Base-by-base conservation (phyloP, 1,140 invertebrate genomes). In the Acyrthosiphon pisum region DNA sequence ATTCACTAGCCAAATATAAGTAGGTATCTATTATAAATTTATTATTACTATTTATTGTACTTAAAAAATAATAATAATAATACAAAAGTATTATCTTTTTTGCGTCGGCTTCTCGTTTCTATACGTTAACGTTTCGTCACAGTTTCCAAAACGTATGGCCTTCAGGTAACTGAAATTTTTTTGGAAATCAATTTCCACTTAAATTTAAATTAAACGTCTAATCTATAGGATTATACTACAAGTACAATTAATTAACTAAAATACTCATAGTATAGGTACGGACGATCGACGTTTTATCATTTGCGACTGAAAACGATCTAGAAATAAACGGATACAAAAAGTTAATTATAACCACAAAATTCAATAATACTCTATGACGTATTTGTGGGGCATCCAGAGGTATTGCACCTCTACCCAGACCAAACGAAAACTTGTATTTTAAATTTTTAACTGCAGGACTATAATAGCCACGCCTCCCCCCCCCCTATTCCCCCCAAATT, bases 31-130 rank as follows among this genome's bases (percentile, higher is more conserved):
- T 20, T 60, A 68, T 68, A 68, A n/a, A 68, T 68, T 68, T 76
- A 76, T 76, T n/a, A n/a, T 76, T 76, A 76, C n/a, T 18, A 76
- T 76, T 76, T 76, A 76, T 76, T 76, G 60, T 76, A n/a, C 60
- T 76, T 76, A 0, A 18, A 76, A n/a, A 76, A 53, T 6, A 50
- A 14, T 14, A 14, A 50, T 50, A 76, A n/a, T n/a, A 35, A 76
- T 35, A 76, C 60, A 76, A n/a, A 76, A 20, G 14, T 76, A n/a
- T n/a, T 76, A 76, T 76, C 14, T 76, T 14, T 76, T 20, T 76
- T 76, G 6, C 30, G 60, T 76, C 14, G 14, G n/a, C 14, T n/a
- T n/a, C 14, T 76, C 14, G 60, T 76, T 76, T n/a, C 14, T 76
- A 76, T n/a, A 6, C 60, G 30, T 76, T 76, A 35, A 76, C 30